Conservation (phyloP, 2,888 invertebrate genomes). For the Brachyptera risi region DNA sequence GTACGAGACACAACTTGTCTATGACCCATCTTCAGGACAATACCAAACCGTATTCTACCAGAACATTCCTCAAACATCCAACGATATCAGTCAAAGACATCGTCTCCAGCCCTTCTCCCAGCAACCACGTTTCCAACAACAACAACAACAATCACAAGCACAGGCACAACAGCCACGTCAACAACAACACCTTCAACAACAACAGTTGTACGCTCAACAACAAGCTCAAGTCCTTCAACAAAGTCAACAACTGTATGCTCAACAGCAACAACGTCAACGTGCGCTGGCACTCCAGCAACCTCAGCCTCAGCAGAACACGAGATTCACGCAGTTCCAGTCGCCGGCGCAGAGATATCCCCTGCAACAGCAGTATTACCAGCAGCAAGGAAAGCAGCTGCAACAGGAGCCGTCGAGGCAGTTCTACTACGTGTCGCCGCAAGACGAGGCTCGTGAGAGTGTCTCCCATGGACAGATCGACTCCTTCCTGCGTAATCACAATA, state of each 20-base stretch:
- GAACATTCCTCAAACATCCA: constrained; percentile 63
- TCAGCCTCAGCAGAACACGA: constrained; percentile 34
- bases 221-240: constrained; percentile 58
- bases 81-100: constrained; percentile 67
- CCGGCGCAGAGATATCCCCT: constrained; percentile 41
- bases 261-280: constrained; percentile 67
- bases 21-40: constrained; percentile 69
- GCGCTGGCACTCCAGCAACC: constrained; percentile 43
- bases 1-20: constrained; percentile 73
- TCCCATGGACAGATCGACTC: constrained; percentile 74
- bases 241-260: constrained; percentile 61
- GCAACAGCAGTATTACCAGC: constrained; percentile 35
- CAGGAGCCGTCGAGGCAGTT: constrained; percentile 47
- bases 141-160: constrained; percentile 59
- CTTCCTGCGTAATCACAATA: constrained; percentile 61
- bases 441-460: constrained; percentile 39
- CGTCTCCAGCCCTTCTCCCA: constrained; percentile 71
- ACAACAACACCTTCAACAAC: constrained; percentile 61
- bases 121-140: constrained; percentile 57
- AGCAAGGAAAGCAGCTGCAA: constrained; percentile 38
- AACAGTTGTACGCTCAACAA: constrained; percentile 55
- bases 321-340: constrained; percentile 38
- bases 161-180: constrained; percentile 60
- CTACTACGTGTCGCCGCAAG: constrained; percentile 47
- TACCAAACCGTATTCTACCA: constrained; percentile 77